Evolutionary conservation across 2,113 vertebrate genomes (phyloP), one percentile per base, ranked within the genome.

Genomic region (Podilymbus podiceps): DNA sequence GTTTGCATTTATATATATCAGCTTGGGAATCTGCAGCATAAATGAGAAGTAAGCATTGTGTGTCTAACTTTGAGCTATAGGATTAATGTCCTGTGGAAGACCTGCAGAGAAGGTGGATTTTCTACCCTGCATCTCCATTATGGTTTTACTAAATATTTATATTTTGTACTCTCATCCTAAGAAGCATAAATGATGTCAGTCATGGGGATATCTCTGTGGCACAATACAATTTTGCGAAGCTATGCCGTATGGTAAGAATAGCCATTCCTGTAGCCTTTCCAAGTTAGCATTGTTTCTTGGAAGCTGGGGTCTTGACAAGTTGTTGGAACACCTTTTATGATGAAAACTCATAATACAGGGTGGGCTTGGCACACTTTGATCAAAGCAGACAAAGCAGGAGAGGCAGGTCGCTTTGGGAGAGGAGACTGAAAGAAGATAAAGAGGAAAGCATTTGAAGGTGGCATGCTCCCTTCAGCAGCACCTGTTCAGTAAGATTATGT

Each of bases 261-360:
- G 18, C 20, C 22, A n/a, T 88, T 91, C 33, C 24, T 42, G 44
- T 52, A 76, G 24, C 15, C 17, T 79, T 24, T 76, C 22, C 15
- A 33, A 58, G 38, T 38, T n/a, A 62, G 40, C 21, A 8, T 27
- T 81, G 27, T 53, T 85, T 31, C 50, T 76, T 58, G 78, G 56
- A 53, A 78, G 58, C 58, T 96, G 77, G 12, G 38, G 9, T 30
- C 33, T 79, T 88, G 27, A 30, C 44, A 76, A 42, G 46, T 50
- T 58, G 8, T 69, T n/a, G 11, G 11, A 93, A 42, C n/a, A 69
- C 44, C 49, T 94, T 85, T 83, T 80, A 19, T 59, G 58, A 64
- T 75, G 53, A 76, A 79, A 89, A 15, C 19, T 24, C 7, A 2
- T 31, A 33, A 42, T 18, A 22, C 0, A 0, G 33, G 13, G 12